Evolutionary conservation across 2,797 vertebrate species (phyloP).

Genomic region (Falco biarmicus): DNA sequence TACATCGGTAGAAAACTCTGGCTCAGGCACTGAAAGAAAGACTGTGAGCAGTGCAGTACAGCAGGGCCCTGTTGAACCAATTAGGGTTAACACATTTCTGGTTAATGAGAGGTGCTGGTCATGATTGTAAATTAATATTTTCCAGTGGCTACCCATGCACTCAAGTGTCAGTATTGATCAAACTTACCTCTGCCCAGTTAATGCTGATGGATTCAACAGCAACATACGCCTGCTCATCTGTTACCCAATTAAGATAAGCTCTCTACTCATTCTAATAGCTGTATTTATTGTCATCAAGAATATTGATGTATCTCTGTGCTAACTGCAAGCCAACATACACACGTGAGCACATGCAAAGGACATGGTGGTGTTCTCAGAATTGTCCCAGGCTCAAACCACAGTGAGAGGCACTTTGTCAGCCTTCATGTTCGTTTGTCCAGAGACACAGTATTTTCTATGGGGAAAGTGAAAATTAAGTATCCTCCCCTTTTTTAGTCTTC

Average conservation of each 20-base stretch:
- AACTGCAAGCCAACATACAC: conserved; percentile 49
- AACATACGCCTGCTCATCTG: conserved; percentile 77
- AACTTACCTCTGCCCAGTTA: conserved; percentile 76
- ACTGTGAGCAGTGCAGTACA: conserved; percentile 3
- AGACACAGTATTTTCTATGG: not conserved
- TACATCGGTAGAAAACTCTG: not conserved
- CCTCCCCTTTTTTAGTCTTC: not conserved
- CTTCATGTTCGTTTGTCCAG: not conserved
- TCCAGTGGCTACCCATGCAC: conserved; percentile 69
- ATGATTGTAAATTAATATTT: conserved; percentile 79
- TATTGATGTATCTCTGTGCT: conserved; percentile 73
- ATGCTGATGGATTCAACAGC: conserved; percentile 78
- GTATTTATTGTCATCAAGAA: conserved; percentile 79
- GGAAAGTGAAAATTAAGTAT: not conserved
- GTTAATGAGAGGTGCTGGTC: conserved; percentile 68
- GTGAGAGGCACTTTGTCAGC: not conserved
- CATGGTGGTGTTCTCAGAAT: not conserved
- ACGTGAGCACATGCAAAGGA: conserved; percentile 30
- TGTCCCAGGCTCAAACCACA: not conserved
- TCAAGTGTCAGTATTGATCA: conserved; percentile 81
- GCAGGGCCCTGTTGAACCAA: conserved; percentile 67
- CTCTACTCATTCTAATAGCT: conserved; percentile 75
- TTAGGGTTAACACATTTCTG: conserved; percentile 67
- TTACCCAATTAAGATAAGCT: conserved; percentile 82
- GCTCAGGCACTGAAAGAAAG: not conserved